These are phyloP conservation scores for Pseudococcus viburni DNA, from an alignment of 2,888 invertebrate genomes.

Conservation along the genomic window DNA sequence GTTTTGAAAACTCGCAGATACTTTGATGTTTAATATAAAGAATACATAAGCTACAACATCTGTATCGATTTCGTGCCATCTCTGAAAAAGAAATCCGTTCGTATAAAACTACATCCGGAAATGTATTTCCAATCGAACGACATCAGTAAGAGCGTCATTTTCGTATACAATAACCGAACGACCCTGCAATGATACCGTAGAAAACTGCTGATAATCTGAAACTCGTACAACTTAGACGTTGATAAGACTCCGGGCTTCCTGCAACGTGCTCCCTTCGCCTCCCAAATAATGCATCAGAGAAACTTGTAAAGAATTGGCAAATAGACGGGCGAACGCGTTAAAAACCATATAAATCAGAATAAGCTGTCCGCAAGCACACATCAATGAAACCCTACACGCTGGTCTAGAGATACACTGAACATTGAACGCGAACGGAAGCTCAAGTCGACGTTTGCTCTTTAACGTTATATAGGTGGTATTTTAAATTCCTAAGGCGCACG, in stretches of 20 bases:
- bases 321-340: neutral
- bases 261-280: neutral
- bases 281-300: neutral
- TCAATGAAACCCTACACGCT: neutral
- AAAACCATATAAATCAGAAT: neutral
- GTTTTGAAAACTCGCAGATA: too few relatives aligned
- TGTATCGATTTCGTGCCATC: too few relatives aligned
- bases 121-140: too few relatives aligned
- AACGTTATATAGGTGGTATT: conserved; percentile 42
- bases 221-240: neutral
- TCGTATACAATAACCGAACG: too few relatives aligned
- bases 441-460: conserved; percentile 33
- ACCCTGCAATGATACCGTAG: too few relatives aligned
- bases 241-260: neutral
- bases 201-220: neutral
- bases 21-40: too few relatives aligned
- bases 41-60: too few relatives aligned
- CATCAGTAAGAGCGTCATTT: too few relatives aligned
- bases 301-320: conserved; percentile 1
- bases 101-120: too few relatives aligned
- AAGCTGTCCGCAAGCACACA: neutral
- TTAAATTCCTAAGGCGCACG: conserved; percentile 55
- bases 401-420: neutral
- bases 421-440: neutral
- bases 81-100: too few relatives aligned